Percentiles rank a stretch among this genome's conserved stretches.
Evolutionary conservation across 1,140 invertebrate genomes (phyloP).

Genomic region (Oppia nitens): DNA sequence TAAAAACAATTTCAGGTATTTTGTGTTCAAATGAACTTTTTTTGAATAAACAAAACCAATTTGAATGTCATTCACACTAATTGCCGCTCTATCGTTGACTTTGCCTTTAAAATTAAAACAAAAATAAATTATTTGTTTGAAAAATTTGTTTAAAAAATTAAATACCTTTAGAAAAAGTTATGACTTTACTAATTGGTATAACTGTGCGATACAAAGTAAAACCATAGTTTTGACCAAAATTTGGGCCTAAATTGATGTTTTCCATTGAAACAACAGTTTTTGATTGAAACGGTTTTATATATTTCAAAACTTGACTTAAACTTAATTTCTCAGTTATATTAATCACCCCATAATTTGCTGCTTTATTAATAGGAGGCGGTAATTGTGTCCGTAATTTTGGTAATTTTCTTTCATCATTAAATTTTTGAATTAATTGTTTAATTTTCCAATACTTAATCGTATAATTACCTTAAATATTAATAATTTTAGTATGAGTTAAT

Average conservation of each 20-base stretch:
- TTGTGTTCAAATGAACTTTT: not conserved
- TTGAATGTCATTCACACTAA: not conserved
- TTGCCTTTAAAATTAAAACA: not conserved
- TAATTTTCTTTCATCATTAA: constrained; percentile 26
- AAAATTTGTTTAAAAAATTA: not conserved
- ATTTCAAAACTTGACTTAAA: not conserved
- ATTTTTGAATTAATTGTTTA: constrained; percentile 25
- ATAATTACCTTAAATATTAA: constrained; percentile 31
- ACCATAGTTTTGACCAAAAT: constrained; percentile 2
- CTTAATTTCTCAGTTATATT: not conserved
- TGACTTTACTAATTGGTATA: not conserved
- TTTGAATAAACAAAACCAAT: not conserved
- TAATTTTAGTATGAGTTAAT: constrained; percentile 33
- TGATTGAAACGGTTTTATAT: not conserved
- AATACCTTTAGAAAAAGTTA: not conserved
- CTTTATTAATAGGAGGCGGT: not conserved
- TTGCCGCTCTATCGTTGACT: not conserved
- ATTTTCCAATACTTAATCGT: constrained; percentile 31
- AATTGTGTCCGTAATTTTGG: constrained; percentile 17
- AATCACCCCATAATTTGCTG: not conserved
- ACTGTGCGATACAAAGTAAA: constrained; percentile 1
- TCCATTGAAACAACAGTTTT: not conserved
- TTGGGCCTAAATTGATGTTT: not conserved
- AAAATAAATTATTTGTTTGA: not conserved
- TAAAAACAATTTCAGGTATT: constrained; percentile 25